Conservation (phyloP, 2,113 vertebrate species). For the Danio rerio region DNA sequence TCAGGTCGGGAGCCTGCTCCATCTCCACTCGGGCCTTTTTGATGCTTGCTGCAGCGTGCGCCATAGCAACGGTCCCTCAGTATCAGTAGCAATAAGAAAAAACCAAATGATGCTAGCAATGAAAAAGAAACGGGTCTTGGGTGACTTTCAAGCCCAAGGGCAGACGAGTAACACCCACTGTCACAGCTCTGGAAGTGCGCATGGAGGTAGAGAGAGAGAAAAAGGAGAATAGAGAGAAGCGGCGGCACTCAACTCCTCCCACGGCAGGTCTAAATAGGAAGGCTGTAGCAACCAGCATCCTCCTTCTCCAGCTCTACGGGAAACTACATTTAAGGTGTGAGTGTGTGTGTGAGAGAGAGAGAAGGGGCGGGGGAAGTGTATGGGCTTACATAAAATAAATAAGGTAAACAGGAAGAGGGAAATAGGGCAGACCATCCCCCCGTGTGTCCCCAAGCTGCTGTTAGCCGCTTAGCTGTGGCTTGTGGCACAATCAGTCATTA, state of each 20-base stretch:
- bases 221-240: constrained; percentile 51
- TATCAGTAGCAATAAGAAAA: neutral
- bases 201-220: constrained; percentile 22
- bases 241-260: constrained; percentile 56
- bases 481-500: constrained; percentile 36
- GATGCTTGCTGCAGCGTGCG: constrained; percentile 94
- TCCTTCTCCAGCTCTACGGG: constrained; percentile 58
- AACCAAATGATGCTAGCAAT: constrained; percentile 37
- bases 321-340: constrained; percentile 62
- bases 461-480: constrained; percentile 56
- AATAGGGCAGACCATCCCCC: constrained; percentile 56
- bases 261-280: constrained; percentile 38
- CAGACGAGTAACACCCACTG: constrained; percentile 41
- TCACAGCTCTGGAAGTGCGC: constrained; percentile 29
- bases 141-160: constrained; percentile 60
- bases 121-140: constrained; percentile 38
- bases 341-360: constrained; percentile 19
- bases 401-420: constrained; percentile 63
- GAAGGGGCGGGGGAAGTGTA: constrained; percentile 52
- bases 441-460: constrained; percentile 50
- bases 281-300: constrained; percentile 41
- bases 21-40: constrained; percentile 96
- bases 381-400: constrained; percentile 53
- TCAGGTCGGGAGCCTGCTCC: constrained; percentile 79
- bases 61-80: constrained; percentile 76